These are phyloP conservation scores for Nasonia oneida DNA, from an alignment of 2,888 invertebrate genomes.

Conservation along the genomic window DNA sequence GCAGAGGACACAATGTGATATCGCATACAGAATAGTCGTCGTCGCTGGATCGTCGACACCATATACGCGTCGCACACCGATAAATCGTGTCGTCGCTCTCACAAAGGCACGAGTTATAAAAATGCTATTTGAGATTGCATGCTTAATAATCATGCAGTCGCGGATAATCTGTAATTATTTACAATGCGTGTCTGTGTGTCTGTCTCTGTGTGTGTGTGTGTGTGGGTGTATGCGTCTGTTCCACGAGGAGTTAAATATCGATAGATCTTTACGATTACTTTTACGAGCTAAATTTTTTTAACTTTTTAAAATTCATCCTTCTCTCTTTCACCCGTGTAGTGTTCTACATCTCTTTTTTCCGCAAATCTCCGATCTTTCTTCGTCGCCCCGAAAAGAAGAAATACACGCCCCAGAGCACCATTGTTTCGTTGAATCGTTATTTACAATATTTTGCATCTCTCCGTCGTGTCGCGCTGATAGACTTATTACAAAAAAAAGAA, in stretches of 20 bases:
- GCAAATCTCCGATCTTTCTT: neutral
- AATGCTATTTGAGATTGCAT: conserved; percentile 54
- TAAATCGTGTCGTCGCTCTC: conserved; percentile 63
- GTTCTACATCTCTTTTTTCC: conserved; percentile 15
- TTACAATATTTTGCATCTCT: conserved; percentile 51
- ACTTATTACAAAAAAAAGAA: conserved; percentile 61
- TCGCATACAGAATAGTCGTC: conserved; percentile 65
- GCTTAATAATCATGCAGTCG: conserved; percentile 54
- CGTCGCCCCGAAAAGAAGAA: neutral
- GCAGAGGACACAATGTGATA: conserved; percentile 73
- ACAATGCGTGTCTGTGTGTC: conserved; percentile 35
- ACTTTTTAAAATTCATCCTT: conserved; percentile 10
- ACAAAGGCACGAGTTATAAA: conserved; percentile 63
- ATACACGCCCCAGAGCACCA: conserved; percentile 59
- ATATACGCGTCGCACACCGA: conserved; percentile 22
- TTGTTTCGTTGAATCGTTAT: conserved; percentile 54
- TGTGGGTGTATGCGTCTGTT: neutral
- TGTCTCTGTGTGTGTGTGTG: too few species aligned
- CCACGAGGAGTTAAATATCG: conserved; percentile 49
- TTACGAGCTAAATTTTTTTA: conserved; percentile 46
- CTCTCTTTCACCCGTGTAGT: conserved; percentile 33
- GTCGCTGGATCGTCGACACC: conserved; percentile 61
- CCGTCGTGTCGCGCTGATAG: conserved; percentile 39
- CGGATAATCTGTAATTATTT: conserved; percentile 56
- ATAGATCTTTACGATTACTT: conserved; percentile 49